Percentiles rank a stretch among this genome's conserved stretches.
phyloP scores from a whole-genome alignment of 2,797 vertebrate species.

The Zalophus californianus region DNA sequence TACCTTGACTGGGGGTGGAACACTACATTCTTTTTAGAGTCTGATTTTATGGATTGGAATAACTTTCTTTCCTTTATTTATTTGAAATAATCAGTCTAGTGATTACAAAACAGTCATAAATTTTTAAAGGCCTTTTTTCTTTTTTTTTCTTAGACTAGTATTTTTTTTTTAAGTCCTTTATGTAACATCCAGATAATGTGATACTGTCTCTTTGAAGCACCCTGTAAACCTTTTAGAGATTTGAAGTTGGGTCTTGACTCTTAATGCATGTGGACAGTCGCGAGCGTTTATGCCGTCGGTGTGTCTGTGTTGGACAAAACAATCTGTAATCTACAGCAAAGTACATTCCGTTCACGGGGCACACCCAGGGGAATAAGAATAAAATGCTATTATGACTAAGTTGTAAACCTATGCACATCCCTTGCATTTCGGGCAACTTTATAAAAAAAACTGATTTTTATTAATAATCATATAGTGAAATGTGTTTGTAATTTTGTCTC shows the following conservation, averaged over 20 bases:
- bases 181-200: constrained; percentile 90
- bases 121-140: constrained; percentile 89
- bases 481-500: constrained; percentile 98
- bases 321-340: constrained; percentile 92
- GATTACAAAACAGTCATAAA: constrained; percentile 88
- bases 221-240: constrained; percentile 96
- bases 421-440: constrained; percentile 96
- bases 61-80: constrained; percentile 91
- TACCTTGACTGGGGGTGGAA: constrained; percentile 90
- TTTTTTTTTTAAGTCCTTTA: constrained; percentile 88
- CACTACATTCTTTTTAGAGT: constrained; percentile 91
- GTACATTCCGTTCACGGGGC: constrained; percentile 97
- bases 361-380: constrained; percentile 91
- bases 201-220: constrained; percentile 99
- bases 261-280: constrained; percentile 99
- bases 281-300: constrained; percentile 96
- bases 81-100: constrained; percentile 91
- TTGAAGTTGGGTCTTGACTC: constrained; percentile 96
- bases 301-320: constrained; percentile 94
- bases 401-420: constrained; percentile 97
- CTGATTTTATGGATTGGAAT: constrained; percentile 91
- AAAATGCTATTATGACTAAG: constrained; percentile 90
- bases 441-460: constrained; percentile 95
- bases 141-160: constrained; percentile 85
- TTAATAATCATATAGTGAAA: constrained; percentile 97